Evolutionary conservation across 2,113 vertebrate genomes (phyloP).

Genomic region (Rattus norvegicus): GRCr8 NC_086020.1:154330501-154331000

Average conservation of each 20-base stretch:
- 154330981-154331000: neutral
- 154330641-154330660: conserved; percentile 1
- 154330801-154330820: neutral
- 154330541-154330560: too few species aligned
- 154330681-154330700: conserved; percentile 44
- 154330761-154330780: neutral
- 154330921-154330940: neutral
- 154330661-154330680: neutral
- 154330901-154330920: neutral
- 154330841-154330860: neutral
- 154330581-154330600: neutral
- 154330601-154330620: neutral
- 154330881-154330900: neutral
- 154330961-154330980: neutral
- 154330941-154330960: conserved; percentile 1
- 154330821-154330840: neutral
- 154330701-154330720: neutral
- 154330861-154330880: neutral
- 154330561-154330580: neutral
- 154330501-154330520: too few species aligned
- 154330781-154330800: neutral
- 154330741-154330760: neutral
- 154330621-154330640: conserved; percentile 45
- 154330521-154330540: too few species aligned
- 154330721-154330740: neutral